Evolutionary conservation across 2,888 invertebrate genomes (phyloP).

Genomic region (Trissolcus japonicus): DNA sequence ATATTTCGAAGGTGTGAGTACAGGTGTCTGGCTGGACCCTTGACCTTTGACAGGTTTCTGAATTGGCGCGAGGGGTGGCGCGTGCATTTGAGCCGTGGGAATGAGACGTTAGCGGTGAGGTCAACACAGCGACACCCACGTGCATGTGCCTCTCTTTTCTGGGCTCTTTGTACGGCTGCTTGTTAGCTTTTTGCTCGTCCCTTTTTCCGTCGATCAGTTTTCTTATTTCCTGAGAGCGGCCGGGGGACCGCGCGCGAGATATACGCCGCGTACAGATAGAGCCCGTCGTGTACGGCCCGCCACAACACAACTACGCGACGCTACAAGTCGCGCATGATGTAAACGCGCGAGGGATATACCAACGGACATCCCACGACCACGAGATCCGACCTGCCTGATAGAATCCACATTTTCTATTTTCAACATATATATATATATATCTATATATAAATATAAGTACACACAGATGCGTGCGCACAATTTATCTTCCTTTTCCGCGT

Average conservation of each 20-base stretch:
- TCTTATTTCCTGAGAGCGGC: constrained; percentile 17
- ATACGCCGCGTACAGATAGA: constrained; percentile 43
- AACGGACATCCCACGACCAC: constrained; percentile 52
- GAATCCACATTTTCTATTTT: constrained; percentile 45
- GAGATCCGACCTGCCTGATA: constrained; percentile 54
- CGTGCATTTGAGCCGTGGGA: constrained; percentile 19
- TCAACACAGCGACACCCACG: constrained; percentile 32
- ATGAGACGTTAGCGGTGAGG: constrained; percentile 42
- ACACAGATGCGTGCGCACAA: constrained; percentile 42
- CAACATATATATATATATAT: constrained; percentile 30
- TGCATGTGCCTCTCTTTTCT: constrained; percentile 33
- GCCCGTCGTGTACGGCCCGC: constrained; percentile 32
- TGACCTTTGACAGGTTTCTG: constrained; percentile 31
- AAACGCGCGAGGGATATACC: constrained; percentile 49
- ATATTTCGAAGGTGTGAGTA: constrained; percentile 3
- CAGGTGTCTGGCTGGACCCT: constrained; percentile 15
- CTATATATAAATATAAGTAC: constrained; percentile 4
- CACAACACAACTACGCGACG: constrained; percentile 39
- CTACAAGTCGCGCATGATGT: constrained; percentile 52
- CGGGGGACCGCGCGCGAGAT: constrained; percentile 34
- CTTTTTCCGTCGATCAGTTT: constrained; percentile 42
- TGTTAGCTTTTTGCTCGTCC: constrained; percentile 44
- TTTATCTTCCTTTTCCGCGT: constrained; percentile 33
- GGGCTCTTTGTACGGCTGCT: constrained; percentile 34
- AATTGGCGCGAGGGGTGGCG: constrained; percentile 15